Evolutionary conservation across 2,888 invertebrate genomes (phyloP).

Genomic region (Pemphredon lugubris): DNA sequence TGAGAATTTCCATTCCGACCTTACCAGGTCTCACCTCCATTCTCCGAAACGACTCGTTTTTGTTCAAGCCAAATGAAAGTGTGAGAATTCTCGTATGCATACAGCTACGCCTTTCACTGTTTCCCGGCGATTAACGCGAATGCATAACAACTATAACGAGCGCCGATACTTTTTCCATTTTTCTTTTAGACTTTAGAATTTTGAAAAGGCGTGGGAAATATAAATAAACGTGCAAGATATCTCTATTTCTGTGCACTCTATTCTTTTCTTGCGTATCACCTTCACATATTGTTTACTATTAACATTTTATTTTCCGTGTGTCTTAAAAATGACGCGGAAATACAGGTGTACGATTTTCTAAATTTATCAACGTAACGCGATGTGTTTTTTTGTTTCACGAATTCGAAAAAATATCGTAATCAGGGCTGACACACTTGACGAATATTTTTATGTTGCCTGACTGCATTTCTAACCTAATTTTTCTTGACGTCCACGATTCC

Average conservation of each 20-base stretch:
- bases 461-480: conserved; percentile 38
- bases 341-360: no score
- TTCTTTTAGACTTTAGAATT: background rate
- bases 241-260: no score
- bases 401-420: no score
- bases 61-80: conserved; percentile 69
- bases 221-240: no score
- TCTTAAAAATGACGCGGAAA: no score
- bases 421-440: no score
- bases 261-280: no score
- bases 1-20: conserved; percentile 69
- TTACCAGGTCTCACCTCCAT: conserved; percentile 42
- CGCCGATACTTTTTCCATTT: background rate
- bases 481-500: background rate
- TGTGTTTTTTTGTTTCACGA: no score
- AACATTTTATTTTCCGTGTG: no score
- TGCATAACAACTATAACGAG: background rate
- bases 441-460: conserved; percentile 9
- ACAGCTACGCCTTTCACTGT: conserved; percentile 65
- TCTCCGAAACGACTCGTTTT: conserved; percentile 51
- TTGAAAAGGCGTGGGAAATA: no score
- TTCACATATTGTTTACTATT: no score
- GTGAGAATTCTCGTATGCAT: conserved; percentile 70
- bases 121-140: conserved; percentile 20
- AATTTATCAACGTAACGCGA: no score